Conservation (phyloP, 2,888 invertebrate genomes). For the Lottia scabra region DNA sequence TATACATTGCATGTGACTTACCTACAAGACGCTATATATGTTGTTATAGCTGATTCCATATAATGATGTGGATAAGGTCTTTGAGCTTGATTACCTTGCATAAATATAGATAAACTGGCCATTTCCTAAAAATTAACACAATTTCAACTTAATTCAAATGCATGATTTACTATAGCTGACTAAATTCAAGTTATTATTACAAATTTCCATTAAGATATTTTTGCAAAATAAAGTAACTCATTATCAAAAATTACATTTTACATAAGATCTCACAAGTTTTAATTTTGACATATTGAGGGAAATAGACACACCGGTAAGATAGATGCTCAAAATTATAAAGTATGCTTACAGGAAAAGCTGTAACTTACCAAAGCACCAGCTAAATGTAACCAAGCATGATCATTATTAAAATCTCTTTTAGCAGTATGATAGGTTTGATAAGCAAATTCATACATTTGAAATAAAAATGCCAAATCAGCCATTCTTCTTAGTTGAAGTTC, state of each 20-base stretch:
- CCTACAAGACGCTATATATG: slow-evolving; percentile 87
- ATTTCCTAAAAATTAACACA: slow-evolving; percentile 80
- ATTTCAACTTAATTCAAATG: neutral
- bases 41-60: slow-evolving; percentile 93
- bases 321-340: too few relatives aligned
- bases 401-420: slow-evolving; percentile 96
- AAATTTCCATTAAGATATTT: too few relatives aligned
- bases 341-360: too few relatives aligned
- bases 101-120: slow-evolving; percentile 92
- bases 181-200: too few relatives aligned
- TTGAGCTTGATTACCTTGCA: slow-evolving; percentile 74
- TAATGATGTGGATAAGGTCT: slow-evolving; percentile 75
- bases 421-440: slow-evolving; percentile 95
- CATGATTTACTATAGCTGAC: too few relatives aligned
- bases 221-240: too few relatives aligned
- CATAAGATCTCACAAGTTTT: too few relatives aligned
- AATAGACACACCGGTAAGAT: too few relatives aligned
- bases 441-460: slow-evolving; percentile 91
- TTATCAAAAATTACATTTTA: too few relatives aligned
- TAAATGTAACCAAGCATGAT: slow-evolving; percentile 97
- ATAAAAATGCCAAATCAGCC: slow-evolving; percentile 96
- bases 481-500: slow-evolving; percentile 93
- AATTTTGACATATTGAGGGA: too few relatives aligned
- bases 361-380: slow-evolving; percentile 83
- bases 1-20: slow-evolving; percentile 29